These are phyloP conservation scores for Maconellicoccus hirsutus DNA, from an alignment of 1,140 invertebrate genomes.

Conservation along the genomic window DNA sequence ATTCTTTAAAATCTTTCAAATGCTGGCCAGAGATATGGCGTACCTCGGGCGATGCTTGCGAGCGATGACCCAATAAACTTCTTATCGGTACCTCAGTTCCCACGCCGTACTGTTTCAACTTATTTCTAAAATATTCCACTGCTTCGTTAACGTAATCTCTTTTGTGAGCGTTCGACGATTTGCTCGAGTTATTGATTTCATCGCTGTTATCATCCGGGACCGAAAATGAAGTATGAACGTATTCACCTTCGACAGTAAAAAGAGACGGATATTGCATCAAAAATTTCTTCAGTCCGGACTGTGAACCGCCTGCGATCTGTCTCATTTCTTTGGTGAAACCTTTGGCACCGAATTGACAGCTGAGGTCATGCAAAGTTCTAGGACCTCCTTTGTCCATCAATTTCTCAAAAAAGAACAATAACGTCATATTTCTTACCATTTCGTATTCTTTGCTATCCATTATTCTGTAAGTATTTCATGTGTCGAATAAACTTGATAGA, in stretches of 20 bases:
- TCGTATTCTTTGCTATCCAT: conserved; percentile 93
- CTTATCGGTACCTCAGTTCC: conserved; percentile 86
- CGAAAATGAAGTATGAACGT: conserved; percentile 68
- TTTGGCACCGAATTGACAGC: conserved; percentile 91
- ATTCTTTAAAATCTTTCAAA: conserved; percentile 86
- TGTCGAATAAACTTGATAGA: not conserved
- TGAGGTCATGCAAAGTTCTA: conserved; percentile 86
- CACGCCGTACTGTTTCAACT: conserved; percentile 76
- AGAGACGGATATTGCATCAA: conserved; percentile 80
- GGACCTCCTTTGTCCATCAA: conserved; percentile 87
- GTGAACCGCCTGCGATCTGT: conserved; percentile 86
- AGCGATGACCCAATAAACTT: conserved; percentile 81
- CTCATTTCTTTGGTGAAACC: conserved; percentile 92
- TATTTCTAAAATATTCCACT: conserved; percentile 86
- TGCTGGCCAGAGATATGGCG: conserved; percentile 89
- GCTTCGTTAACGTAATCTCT: conserved; percentile 84
- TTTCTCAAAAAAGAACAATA: conserved; percentile 91
- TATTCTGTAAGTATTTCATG: conserved; percentile 27
- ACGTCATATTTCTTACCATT: conserved; percentile 80
- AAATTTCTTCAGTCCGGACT: conserved; percentile 85
- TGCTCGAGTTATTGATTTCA: conserved; percentile 36
- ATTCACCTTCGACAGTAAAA: conserved; percentile 82
- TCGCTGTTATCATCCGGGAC: conserved; percentile 36
- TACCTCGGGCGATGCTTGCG: conserved; percentile 88
- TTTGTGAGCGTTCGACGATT: conserved; percentile 39